Percentiles rank a stretch among this genome's conserved stretches.
These are phyloP conservation scores for Arothron firmamentum DNA, from an alignment of 2,113 vertebrate species.

Conservation along the genomic window DNA sequence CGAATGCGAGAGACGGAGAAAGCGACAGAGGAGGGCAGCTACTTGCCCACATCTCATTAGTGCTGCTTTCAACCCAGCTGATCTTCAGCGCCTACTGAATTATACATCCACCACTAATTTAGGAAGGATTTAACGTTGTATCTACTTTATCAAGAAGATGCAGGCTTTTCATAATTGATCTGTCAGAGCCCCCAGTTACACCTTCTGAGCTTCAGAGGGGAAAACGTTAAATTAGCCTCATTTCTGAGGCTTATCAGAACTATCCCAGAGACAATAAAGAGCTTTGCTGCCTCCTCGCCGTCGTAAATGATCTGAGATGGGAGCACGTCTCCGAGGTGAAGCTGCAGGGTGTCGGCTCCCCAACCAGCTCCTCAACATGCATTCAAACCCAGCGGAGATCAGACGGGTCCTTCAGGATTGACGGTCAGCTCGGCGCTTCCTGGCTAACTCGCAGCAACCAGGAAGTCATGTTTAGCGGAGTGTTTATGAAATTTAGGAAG, in stretches of 20 bases:
- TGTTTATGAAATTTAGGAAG: constrained; percentile 2
- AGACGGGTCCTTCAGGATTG: constrained; percentile 14
- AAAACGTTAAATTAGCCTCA: constrained; percentile 42
- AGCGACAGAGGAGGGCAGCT: constrained; percentile 44
- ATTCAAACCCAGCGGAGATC: constrained; percentile 19
- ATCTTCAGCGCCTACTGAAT: constrained; percentile 66
- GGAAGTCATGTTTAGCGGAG: constrained; percentile 26
- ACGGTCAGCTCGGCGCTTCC: constrained; percentile 24
- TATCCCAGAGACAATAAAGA: constrained; percentile 1
- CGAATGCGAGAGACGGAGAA: constrained; percentile 19
- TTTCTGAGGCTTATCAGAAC: constrained; percentile 34
- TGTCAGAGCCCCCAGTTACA: constrained; percentile 50
- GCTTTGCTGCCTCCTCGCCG: no score
- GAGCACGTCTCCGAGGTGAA: no score
- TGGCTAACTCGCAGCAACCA: constrained; percentile 39
- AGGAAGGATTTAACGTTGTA: constrained; percentile 66
- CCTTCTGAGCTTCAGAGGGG: constrained; percentile 44
- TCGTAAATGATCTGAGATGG: no score
- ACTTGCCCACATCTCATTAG: constrained; percentile 69
- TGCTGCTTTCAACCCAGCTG: constrained; percentile 54
- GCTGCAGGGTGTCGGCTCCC: background rate
- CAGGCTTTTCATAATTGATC: constrained; percentile 62
- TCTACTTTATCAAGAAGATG: constrained; percentile 61
- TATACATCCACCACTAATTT: constrained; percentile 71
- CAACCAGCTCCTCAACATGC: background rate